These are phyloP conservation scores for Bujurquina vittata DNA, from an alignment of 2,113 vertebrate species.

Conservation along the genomic window DNA sequence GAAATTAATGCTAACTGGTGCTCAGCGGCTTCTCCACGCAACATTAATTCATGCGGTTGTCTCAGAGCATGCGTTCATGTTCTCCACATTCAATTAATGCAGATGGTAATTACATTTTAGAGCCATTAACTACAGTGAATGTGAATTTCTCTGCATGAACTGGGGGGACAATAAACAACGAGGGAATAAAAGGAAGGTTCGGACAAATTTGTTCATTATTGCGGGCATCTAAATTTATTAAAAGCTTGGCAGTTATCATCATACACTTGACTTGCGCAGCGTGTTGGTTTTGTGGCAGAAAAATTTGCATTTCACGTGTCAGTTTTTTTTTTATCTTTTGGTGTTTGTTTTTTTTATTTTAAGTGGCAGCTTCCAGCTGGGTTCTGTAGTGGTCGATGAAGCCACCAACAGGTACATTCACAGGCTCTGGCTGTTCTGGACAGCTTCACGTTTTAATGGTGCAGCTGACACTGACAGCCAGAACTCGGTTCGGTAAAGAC, in stretches of 20 bases:
- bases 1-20: slow-evolving; percentile 67
- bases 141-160: slow-evolving; percentile 35
- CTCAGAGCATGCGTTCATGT: slow-evolving; percentile 55
- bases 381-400: not conserved
- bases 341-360: not conserved
- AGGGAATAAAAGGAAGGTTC: not conserved
- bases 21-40: slow-evolving; percentile 58
- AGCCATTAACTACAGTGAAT: slow-evolving; percentile 55
- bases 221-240: not conserved
- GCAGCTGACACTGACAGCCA: slow-evolving; percentile 27
- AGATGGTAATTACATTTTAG: slow-evolving; percentile 62
- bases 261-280: not conserved
- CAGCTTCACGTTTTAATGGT: slow-evolving; percentile 41
- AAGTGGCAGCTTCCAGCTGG: not conserved
- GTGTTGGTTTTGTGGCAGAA: not conserved
- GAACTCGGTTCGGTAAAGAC: slow-evolving; percentile 43
- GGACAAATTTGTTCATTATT: slow-evolving; percentile 7
- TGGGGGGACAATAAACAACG: slow-evolving; percentile 1
- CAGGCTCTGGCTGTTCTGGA: slow-evolving; percentile 5
- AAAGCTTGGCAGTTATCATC: not conserved
- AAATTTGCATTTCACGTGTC: not conserved
- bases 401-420: slow-evolving; percentile 34
- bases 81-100: slow-evolving; percentile 63
- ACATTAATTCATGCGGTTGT: slow-evolving; percentile 67
- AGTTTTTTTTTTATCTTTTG: not conserved